These are phyloP conservation scores for Raja brachyura DNA, from an alignment of 2,113 vertebrate genomes.

Conservation along the genomic window DNA sequence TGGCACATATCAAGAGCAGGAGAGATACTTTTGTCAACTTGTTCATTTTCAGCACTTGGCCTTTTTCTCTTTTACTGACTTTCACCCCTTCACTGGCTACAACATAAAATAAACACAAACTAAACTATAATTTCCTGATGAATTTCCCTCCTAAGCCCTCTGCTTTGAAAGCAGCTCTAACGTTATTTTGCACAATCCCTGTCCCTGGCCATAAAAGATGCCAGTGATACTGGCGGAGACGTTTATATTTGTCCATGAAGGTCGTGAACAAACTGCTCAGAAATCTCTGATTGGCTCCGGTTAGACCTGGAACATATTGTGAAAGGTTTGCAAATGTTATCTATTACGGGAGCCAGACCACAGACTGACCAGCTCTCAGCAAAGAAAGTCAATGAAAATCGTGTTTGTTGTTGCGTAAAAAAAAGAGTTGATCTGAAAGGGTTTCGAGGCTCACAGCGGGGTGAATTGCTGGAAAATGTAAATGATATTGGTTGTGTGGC, in stretches of 20 bases:
- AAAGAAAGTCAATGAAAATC: background rate
- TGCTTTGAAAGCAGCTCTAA: background rate
- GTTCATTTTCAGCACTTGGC: background rate
- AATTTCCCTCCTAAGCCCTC: background rate
- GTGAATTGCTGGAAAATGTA: background rate
- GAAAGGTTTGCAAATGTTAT: constrained; percentile 27
- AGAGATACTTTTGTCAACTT: background rate
- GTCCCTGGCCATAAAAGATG: background rate
- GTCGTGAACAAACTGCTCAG: constrained; percentile 20
- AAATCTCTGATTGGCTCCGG: background rate
- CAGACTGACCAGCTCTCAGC: background rate
- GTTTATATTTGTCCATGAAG: constrained; percentile 20
- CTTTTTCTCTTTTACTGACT: background rate
- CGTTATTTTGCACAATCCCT: background rate
- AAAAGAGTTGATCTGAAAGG: background rate
- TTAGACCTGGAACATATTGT: background rate
- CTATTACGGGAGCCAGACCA: too few relatives aligned
- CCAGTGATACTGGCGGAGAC: background rate
- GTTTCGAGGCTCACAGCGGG: background rate
- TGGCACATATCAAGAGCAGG: background rate
- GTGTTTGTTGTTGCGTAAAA: background rate
- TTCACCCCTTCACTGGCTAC: background rate
- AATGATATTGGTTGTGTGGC: background rate
- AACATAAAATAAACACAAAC: background rate
- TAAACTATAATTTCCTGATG: background rate